phyloP scores from a whole-genome alignment of 1,140 invertebrate genomes.

The Mylabris phalerata region DNA sequence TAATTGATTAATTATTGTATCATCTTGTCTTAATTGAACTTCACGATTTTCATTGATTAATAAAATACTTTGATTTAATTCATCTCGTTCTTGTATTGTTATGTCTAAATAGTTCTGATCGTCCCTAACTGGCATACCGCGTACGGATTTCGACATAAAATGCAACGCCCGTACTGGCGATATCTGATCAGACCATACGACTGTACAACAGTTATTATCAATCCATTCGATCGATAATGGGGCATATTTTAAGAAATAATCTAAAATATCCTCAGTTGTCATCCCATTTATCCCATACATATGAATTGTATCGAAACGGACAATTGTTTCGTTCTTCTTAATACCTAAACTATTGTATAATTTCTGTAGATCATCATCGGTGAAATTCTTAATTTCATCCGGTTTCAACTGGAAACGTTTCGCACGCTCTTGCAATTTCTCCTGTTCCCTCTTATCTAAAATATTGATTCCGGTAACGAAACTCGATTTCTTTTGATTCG shows the following conservation, averaged over 20 bases:
- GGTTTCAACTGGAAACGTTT: constrained; percentile 60
- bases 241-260: constrained; percentile 67
- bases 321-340: constrained; percentile 54
- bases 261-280: constrained; percentile 69
- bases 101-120: constrained; percentile 35
- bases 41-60: constrained; percentile 33
- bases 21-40: constrained; percentile 35
- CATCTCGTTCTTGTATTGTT: constrained; percentile 39
- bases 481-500: constrained; percentile 39
- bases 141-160: constrained; percentile 49
- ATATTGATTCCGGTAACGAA: constrained; percentile 52
- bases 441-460: constrained; percentile 55
- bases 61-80: constrained; percentile 38
- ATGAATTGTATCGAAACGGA: constrained; percentile 66
- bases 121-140: constrained; percentile 40
- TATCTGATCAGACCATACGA: constrained; percentile 66
- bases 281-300: constrained; percentile 68
- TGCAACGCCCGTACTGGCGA: constrained; percentile 64
- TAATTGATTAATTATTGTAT: constrained; percentile 21
- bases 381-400: constrained; percentile 46
- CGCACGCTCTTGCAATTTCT: constrained; percentile 60
- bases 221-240: constrained; percentile 74
- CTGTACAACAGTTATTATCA: constrained; percentile 73
- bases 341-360: constrained; percentile 62
- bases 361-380: constrained; percentile 53